Evolutionary conservation across 2,797 vertebrate species (phyloP).

Genomic region (Valencia hispanica): DNA sequence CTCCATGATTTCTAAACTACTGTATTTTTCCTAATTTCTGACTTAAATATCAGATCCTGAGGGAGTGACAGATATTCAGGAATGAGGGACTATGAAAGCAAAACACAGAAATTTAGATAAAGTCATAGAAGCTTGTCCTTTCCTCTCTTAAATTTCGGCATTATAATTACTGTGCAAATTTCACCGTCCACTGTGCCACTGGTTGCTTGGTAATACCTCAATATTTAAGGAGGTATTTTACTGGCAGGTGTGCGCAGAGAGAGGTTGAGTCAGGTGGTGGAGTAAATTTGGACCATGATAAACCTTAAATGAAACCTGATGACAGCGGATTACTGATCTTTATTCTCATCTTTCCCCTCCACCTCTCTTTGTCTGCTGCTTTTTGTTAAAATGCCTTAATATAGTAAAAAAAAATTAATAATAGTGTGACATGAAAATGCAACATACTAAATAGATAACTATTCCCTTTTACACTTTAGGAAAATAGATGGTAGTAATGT

Average conservation of each 20-base stretch:
- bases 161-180: background rate
- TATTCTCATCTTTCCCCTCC: slow-evolving; percentile 28
- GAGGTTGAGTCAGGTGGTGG: slow-evolving; percentile 41
- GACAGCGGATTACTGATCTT: slow-evolving; percentile 42
- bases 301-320: slow-evolving; percentile 37
- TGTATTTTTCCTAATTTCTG: background rate
- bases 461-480: slow-evolving; percentile 66
- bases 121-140: background rate
- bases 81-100: background rate
- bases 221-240: slow-evolving; percentile 13
- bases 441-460: background rate
- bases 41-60: background rate
- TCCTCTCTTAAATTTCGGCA: background rate
- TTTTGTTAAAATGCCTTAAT: background rate
- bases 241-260: slow-evolving; percentile 47
- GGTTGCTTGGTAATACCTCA: background rate
- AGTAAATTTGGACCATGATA: slow-evolving; percentile 44
- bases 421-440: background rate
- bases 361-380: slow-evolving; percentile 4
- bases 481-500: slow-evolving; percentile 88
- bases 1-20: background rate
- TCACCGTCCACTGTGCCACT: background rate
- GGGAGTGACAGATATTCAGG: background rate
- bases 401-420: background rate
- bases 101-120: background rate